Conservation (phyloP, 2,113 vertebrate genomes). For the Ceratotherium simum region DNA sequence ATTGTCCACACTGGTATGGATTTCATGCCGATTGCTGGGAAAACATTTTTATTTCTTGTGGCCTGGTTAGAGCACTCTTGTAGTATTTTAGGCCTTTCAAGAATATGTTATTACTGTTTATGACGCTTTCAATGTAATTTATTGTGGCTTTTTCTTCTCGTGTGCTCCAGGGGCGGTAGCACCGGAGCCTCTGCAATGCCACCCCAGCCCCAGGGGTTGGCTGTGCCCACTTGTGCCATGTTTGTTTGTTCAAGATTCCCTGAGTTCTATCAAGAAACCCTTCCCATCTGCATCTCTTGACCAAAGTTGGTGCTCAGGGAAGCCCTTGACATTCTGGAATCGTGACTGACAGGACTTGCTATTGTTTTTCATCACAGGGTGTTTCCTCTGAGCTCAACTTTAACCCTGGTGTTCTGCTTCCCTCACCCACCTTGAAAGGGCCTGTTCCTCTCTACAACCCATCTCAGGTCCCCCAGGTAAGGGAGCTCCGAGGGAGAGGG, state of each 20-base stretch:
- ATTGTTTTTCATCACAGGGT: not conserved
- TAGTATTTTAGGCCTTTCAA: not conserved
- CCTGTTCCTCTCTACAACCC: conserved; percentile 87
- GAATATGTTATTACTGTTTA: not conserved
- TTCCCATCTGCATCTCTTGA: not conserved
- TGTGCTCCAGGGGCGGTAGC: not conserved
- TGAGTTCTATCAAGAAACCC: not conserved
- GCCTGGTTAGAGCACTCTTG: not conserved
- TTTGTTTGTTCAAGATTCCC: not conserved
- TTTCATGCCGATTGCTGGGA: not conserved
- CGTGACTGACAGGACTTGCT: not conserved
- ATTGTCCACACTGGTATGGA: not conserved
- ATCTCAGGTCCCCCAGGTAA: conserved; percentile 84
- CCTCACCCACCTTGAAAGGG: not conserved
- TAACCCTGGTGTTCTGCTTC: conserved; percentile 2
- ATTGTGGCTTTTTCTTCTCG: not conserved
- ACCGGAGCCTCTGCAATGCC: not conserved
- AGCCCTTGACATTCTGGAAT: not conserved
- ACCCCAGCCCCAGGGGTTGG: not conserved
- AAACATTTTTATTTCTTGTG: conserved; percentile 1
- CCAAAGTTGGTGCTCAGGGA: not conserved
- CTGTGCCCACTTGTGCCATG: not conserved
- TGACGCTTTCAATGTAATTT: not conserved
- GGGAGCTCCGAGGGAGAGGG: not conserved
- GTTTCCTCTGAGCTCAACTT: not conserved